These are phyloP conservation scores for Diceros bicornis DNA, from an alignment of 2,797 vertebrate species.

Conservation along the genomic window DNA sequence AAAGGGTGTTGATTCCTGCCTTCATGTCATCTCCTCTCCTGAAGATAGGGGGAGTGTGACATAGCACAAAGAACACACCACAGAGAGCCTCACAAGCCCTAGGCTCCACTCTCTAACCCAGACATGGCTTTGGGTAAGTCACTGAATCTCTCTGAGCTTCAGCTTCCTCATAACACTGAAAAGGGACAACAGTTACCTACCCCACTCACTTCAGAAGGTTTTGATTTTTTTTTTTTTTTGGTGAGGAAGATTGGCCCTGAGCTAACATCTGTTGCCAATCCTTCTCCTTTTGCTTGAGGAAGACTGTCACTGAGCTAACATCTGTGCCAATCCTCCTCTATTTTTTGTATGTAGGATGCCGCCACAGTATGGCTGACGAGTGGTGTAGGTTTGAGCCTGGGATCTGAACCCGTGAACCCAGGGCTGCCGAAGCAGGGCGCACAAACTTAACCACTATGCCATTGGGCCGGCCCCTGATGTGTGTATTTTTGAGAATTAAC, in stretches of 20 bases:
- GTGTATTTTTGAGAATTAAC: neutral
- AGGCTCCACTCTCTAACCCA: neutral
- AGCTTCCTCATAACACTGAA: neutral
- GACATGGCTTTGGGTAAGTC: neutral
- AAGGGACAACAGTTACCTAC: neutral
- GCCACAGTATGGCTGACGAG: too few species aligned
- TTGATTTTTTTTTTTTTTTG: neutral
- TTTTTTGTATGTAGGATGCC: too few species aligned
- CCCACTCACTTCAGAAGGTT: neutral
- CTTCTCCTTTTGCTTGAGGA: too few species aligned
- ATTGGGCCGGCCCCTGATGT: too few species aligned
- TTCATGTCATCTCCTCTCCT: neutral
- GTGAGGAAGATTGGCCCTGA: too few species aligned
- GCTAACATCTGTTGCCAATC: too few species aligned
- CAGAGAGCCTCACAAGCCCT: neutral
- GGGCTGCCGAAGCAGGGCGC: too few species aligned
- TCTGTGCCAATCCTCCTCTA: too few species aligned
- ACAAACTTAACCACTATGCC: too few species aligned
- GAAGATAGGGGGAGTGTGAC: neutral
- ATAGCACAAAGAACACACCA: neutral
- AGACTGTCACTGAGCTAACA: too few species aligned
- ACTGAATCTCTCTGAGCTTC: neutral
- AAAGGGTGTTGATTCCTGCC: neutral
- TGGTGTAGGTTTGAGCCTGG: too few species aligned
- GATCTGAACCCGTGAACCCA: too few species aligned